Conservation (phyloP, 37 sponge, comb jelly and placozoan species). For the Hexactinellida sp. region DNA sequence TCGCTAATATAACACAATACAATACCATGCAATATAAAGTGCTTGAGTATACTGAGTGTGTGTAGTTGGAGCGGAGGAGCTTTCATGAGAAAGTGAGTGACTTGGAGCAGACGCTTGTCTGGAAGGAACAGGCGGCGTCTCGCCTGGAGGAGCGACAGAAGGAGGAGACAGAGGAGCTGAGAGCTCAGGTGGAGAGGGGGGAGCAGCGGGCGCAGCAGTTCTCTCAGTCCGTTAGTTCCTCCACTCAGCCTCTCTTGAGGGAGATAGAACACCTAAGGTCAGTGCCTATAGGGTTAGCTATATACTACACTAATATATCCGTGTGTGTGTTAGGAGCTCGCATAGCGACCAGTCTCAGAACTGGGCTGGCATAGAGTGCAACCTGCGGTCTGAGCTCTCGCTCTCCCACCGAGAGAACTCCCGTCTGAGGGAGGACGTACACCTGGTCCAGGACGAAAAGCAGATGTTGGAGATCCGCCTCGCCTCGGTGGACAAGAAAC, state of each 20-base stretch:
- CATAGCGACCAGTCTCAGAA: not conserved
- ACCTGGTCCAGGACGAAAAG: not conserved
- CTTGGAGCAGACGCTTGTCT: conserved; percentile 5
- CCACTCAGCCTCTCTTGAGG: not conserved
- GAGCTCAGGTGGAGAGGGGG: not conserved
- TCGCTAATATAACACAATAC: too few species aligned
- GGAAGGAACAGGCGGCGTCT: not conserved
- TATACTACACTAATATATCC: too few species aligned
- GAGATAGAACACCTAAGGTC: conserved; percentile 4
- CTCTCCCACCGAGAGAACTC: not conserved
- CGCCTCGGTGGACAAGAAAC: not conserved
- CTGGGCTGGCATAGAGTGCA: not conserved
- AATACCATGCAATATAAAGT: too few species aligned
- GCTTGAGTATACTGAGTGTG: too few species aligned
- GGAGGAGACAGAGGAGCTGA: not conserved
- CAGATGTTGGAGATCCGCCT: not conserved
- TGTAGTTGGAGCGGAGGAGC: not conserved
- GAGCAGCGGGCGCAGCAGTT: not conserved
- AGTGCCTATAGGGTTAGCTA: too few species aligned
- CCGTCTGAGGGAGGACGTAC: not conserved
- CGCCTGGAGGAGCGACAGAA: not conserved
- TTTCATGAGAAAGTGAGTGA: not conserved
- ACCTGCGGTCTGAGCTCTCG: not conserved
- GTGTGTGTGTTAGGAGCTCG: not conserved
- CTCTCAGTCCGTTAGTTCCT: not conserved